Evolutionary conservation across 2,797 vertebrate genomes (phyloP), one percentile per base, ranked within the genome.

Genomic region (Protosalanx chinensis): DNA sequence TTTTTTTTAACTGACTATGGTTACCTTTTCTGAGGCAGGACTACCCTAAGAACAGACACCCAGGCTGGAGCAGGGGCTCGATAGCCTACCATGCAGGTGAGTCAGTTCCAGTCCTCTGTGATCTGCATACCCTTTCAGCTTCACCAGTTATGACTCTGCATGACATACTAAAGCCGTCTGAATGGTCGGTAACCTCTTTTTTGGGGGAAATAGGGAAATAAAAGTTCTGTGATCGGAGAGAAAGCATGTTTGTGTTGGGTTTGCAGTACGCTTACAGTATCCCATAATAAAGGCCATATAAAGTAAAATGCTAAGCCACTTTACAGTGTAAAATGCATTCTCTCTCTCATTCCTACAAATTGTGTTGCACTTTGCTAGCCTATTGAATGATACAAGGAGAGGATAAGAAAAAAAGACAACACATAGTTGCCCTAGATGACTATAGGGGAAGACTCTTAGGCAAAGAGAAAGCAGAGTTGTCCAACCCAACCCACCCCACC

Each of bases 81-180:
- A 96, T 97, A 79, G 96, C 96, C 0, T 98, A 98, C 79, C 97
- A 98, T 5, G 97, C 97, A 67, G 97, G 96, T 97, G 81, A 89
- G 89, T 46, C 30, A 7, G 46, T 75, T 64, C 23, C 3, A 60
- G 6, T 60, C 5, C n/a, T 59, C 18, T 60, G 23, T 60, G 20
- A 12, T 27, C 20, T 60, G 58, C 23, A 23, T 41, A 18, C 8
- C 62, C 6, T 20, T 12, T 46, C 41, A 13, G 41, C 7, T 46
- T 46, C 2, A 8, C 41, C 41, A 12, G 3, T 46, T 46, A 12
- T 46, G 41, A 41, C 37, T 41, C 18, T 41, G 62, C 32, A 2
- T 35, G 8, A 8, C 62, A 41, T 37, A 37, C 62, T 12, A 8
- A 8, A 37, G 35, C 4, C n/a, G 10, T 64, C 33, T 37, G 62